Conservation (phyloP, 1,140 invertebrate species). For the Psix sp. region DNA sequence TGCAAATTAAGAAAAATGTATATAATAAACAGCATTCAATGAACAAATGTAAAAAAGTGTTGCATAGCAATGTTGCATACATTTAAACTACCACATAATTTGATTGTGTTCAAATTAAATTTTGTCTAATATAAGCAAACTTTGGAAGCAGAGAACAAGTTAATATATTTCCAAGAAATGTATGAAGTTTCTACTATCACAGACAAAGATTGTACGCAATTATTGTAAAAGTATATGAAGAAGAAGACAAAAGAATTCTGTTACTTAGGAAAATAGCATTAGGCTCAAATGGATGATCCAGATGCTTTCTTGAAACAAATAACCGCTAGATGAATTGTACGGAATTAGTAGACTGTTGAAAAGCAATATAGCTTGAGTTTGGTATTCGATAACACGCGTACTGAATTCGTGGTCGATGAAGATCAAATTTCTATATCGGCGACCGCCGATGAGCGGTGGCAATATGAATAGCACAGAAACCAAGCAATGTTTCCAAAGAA, state of each 20-base stretch:
- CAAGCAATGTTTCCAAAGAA: conserved; percentile 33
- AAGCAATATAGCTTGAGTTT: conserved; percentile 64
- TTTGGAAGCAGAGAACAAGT: too few relatives aligned
- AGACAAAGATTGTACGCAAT: too few relatives aligned
- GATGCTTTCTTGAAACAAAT: conserved; percentile 63
- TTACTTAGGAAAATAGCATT: conserved; percentile 34
- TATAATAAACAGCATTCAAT: too few relatives aligned
- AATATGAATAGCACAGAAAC: conserved; percentile 31
- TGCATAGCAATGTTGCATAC: too few relatives aligned
- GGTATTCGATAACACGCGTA: conserved; percentile 56
- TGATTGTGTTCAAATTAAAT: too few relatives aligned
- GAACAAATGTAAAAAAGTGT: too few relatives aligned
- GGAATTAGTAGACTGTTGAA: conserved; percentile 61
- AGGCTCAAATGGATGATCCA: conserved; percentile 40
- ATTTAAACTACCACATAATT: too few relatives aligned
- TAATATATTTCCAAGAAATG: too few relatives aligned
- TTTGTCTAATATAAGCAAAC: too few relatives aligned
- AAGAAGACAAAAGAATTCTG: conserved; percentile 17
- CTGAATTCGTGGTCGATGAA: conserved; percentile 48
- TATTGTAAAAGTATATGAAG: too few relatives aligned
- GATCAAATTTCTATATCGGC: conserved; percentile 67
- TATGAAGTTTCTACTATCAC: too few relatives aligned
- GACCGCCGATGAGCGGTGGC: conserved; percentile 54
- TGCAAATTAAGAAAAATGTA: too few relatives aligned
- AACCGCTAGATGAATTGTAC: conserved; percentile 59